Evolutionary conservation across 2,888 invertebrate genomes (phyloP).

Genomic region (Clostera curtula): DNA sequence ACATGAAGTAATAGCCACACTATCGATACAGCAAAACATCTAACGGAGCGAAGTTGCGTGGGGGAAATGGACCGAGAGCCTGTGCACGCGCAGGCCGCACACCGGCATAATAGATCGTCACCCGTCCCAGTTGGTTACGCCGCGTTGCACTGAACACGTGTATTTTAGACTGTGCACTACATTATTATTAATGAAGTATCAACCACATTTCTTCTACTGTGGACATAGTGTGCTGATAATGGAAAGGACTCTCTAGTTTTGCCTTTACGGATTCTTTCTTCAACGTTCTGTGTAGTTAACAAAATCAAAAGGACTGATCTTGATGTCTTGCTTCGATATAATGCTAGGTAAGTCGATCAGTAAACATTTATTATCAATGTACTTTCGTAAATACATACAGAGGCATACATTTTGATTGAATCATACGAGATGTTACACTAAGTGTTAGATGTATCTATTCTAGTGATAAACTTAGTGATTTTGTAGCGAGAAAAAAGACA

Average conservation of each 20-base stretch:
- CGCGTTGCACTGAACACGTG: slow-evolving; percentile 68
- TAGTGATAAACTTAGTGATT: too few relatives aligned
- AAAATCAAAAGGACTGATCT: slow-evolving; percentile 12
- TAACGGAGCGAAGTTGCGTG: slow-evolving; percentile 69
- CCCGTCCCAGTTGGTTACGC: slow-evolving; percentile 70
- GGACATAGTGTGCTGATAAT: slow-evolving; percentile 27
- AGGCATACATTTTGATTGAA: too few relatives aligned
- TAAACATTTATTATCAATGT: too few relatives aligned
- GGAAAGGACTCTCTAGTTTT: slow-evolving; percentile 26
- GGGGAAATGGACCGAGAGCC: slow-evolving; percentile 71
- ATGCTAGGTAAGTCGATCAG: slow-evolving; percentile 18
- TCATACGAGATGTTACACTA: too few relatives aligned
- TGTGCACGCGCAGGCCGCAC: slow-evolving; percentile 68
- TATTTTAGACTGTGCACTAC: slow-evolving; percentile 43
- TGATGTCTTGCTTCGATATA: slow-evolving; percentile 14
- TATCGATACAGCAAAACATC: slow-evolving; percentile 51
- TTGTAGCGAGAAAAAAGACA: too few relatives aligned
- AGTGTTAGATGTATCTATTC: too few relatives aligned
- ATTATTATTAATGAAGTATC: too few relatives aligned
- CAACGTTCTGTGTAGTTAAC: slow-evolving; percentile 19
- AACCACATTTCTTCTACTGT: slow-evolving; percentile 12
- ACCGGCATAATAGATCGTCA: slow-evolving; percentile 68
- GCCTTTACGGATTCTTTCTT: slow-evolving; percentile 17
- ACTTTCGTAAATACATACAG: too few relatives aligned
- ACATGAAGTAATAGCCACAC: slow-evolving; percentile 28